Base-by-base conservation (phyloP, 2,113 vertebrate genomes). In the Rhodinocichla rosea region DNA sequence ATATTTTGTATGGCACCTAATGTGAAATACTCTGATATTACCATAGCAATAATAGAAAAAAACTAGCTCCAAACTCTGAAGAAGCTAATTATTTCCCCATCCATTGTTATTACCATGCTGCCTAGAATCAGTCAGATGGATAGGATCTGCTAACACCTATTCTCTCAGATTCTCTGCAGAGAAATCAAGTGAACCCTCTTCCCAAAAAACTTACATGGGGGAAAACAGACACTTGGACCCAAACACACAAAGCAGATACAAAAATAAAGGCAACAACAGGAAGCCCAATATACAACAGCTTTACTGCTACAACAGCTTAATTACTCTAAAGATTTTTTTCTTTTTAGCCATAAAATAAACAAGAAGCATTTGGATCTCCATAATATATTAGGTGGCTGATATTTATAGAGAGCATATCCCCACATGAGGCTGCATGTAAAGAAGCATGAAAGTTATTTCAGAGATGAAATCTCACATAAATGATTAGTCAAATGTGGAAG, bases 201-300 rank as follows among this genome's bases (percentile, higher is more conserved):
- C 21, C 24, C 42, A 65, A 73, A 91, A 52, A 60, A 18, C 17
- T 75, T 63, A 27, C 3, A 4, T 45, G 10, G 4, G 6, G 11
- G 21, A 50, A 90, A 74, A 37, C 4, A 60, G 52, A 33, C 13
- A 53, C 15, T 32, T 63, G 33, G 18, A 42, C 18, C 3, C 17
- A 22, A 90, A 24, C 64, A 32, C 18, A 15, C 20, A 9, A 16
- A 73, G 10, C 26, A 62, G 8, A 7, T 78, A 32, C 5, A 82
- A 75, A 84, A 78, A 33, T 10, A 81, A 84, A 82, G 7, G 9
- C 56, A 91, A 70, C 6, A 73, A 11, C 26, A 49, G 28, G 84
- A 42, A 93, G 16, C 2, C 10, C 12, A 79, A 27, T 28, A 74
- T 2, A 1, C 9, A 39, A 7, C 12, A 2, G 0, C 53, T 90